Conservation (phyloP, 2,113 vertebrate genomes). For the Gallinago undulata region DNA sequence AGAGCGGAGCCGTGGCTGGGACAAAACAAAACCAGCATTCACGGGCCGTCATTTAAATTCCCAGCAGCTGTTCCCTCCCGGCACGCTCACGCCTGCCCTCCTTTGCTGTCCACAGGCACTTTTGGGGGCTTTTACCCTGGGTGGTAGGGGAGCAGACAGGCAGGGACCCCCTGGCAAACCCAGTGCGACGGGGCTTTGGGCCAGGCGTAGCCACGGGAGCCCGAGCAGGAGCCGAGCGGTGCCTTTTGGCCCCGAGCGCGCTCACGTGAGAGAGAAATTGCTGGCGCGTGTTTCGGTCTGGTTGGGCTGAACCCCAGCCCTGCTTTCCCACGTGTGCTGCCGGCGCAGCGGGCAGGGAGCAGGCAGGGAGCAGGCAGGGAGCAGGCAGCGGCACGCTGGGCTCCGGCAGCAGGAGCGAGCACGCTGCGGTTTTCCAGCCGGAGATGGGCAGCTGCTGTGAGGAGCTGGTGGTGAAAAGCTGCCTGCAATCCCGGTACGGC, state of each 20-base stretch:
- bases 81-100: background rate
- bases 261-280: background rate
- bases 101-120: background rate
- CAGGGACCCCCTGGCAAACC: accelerated
- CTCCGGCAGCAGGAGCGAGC: background rate
- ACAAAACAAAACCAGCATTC: conserved; percentile 55
- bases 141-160: background rate
- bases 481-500: conserved; percentile 13
- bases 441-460: background rate
- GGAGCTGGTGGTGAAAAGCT: background rate
- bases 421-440: background rate
- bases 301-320: background rate
- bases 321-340: background rate
- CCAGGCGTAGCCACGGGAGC: accelerated
- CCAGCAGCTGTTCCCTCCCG: conserved; percentile 30
- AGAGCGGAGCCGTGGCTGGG: background rate
- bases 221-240: accelerated
- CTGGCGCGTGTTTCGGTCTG: background rate
- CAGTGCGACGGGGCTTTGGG: accelerated
- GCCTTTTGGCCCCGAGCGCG: accelerated
- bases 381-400: background rate
- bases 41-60: conserved; percentile 7
- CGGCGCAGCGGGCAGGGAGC: background rate
- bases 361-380: background rate
- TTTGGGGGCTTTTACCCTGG: background rate